Base-by-base conservation (phyloP, 2,888 invertebrate genomes). In the Autographa pulchrina region DNA sequence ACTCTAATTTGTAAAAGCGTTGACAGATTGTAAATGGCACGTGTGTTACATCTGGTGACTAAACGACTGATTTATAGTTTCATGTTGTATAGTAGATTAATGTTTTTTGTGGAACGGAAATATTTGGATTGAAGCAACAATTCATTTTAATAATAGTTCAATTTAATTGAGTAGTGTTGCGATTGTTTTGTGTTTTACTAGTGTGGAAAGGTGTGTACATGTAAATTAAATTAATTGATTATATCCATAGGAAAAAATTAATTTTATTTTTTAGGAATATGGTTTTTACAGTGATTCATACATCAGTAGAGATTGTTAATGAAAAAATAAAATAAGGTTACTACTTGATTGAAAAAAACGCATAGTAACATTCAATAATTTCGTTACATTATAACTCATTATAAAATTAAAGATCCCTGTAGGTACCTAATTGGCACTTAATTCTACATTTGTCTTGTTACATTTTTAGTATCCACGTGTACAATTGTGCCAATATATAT, bases 1-100 rank as follows among this genome's bases (percentile, higher is more conserved):
- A 25, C 68, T 66, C 78, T 72, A 80, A 68, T 80, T 80, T 77
- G 43, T 77, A 66, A 81, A 77, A 61, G 81, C 81, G 78, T 81
- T 81, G 78, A 78, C 78, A 68, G 68, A 78, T 78, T 78, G 65
- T 77, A 72, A 68, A 72, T 66, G 65, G 65, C 68, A 72, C 68
- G 65, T 65, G 18, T 59, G 66, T 68, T 68, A 58, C 65, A 77
- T 68, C 60, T 65, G 52, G 62, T 63, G 63, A 65, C n/a, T 66
- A 68, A 31, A 54, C 31, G 63, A 59, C 41, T 68, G 78, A 81
- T 78, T 78, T 68, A 78, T 81, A 64, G 78, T 64, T 77, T 20
- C 43, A 66, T 20, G 65, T 61, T 77, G 38, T 41, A 31, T 32
- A 20, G 54, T 48, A n/a, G 14, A 68, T 64, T 0, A n/a, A 67